Percentiles rank a stretch among this genome's conserved stretches.
phyloP scores from a whole-genome alignment of 1,140 invertebrate genomes.

The Hypothenemus hampei region DNA sequence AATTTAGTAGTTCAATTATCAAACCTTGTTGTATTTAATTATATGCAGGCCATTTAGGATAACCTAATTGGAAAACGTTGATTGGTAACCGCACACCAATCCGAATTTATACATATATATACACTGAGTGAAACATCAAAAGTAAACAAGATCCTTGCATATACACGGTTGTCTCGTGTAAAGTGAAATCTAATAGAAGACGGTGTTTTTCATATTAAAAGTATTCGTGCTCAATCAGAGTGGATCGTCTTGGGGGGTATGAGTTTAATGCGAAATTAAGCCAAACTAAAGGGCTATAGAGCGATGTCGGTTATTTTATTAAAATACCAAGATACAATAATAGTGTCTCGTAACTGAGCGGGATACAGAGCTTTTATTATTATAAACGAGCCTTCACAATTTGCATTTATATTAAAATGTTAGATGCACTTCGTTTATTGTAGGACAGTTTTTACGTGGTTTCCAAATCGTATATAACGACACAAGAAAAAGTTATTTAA shows the following conservation, averaged over 20 bases:
- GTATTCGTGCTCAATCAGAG: no score
- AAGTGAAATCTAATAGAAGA: no score
- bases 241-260: no score
- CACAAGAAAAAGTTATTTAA: no score
- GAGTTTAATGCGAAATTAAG: slow-evolving; percentile 7
- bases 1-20: slow-evolving; percentile 5
- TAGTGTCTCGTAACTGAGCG: slow-evolving; percentile 12
- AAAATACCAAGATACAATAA: slow-evolving; percentile 18
- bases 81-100: background rate
- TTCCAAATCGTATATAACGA: no score
- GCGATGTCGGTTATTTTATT: slow-evolving; percentile 16
- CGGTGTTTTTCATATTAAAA: no score
- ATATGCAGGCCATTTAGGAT: background rate
- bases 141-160: no score
- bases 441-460: no score
- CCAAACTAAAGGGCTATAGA: slow-evolving; percentile 7
- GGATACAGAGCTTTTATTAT: slow-evolving; percentile 12
- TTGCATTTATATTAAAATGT: slow-evolving; percentile 19
- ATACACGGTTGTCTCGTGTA: no score
- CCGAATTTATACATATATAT: no score
- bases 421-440: slow-evolving; percentile 14
- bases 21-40: slow-evolving; percentile 1
- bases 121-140: no score
- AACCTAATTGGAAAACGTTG: background rate
- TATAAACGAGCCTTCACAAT: slow-evolving; percentile 12